Conservation (phyloP, 2,113 vertebrate genomes). For the Microtus montanus region DNA sequence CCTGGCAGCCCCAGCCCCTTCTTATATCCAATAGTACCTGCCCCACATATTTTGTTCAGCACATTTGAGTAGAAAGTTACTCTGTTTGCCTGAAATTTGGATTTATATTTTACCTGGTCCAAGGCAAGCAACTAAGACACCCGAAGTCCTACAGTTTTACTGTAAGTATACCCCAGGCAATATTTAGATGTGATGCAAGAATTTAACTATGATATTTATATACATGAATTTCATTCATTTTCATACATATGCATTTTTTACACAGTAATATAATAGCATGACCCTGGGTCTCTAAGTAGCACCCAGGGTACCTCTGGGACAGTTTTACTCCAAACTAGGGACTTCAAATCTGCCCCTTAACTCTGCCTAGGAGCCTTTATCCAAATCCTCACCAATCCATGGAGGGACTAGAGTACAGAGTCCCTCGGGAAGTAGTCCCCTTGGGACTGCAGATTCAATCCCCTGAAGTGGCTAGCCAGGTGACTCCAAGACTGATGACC, state of each 20-base stretch:
- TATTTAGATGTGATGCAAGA: not conserved
- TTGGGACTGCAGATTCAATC: rapidly evolving
- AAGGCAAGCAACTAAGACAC: not conserved
- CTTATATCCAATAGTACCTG: not conserved
- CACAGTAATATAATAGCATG: not conserved
- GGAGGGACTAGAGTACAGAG: not conserved
- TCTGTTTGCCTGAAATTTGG: not conserved
- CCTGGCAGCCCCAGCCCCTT: not conserved
- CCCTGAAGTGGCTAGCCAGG: not conserved
- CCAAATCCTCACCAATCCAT: not conserved
- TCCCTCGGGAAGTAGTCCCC: too few species aligned
- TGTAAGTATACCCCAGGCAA: not conserved
- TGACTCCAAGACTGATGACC: not conserved
- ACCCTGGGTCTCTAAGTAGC: not conserved
- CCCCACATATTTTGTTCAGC: too few species aligned
- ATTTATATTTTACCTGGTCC: not conserved
- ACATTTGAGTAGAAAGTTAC: not conserved
- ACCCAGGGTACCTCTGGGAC: not conserved
- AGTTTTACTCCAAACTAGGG: not conserved
- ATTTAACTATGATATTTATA: too few species aligned
- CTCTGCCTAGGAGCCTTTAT: not conserved
- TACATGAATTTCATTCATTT: too few species aligned
- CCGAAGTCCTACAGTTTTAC: not conserved
- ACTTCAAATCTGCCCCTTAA: not conserved
- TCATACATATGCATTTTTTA: too few species aligned